A percentile compares a stretch with the other conserved stretches of the same genome.
phyloP scores from a whole-genome alignment of 2,797 vertebrate genomes.

The Galaxias olidus region DNA sequence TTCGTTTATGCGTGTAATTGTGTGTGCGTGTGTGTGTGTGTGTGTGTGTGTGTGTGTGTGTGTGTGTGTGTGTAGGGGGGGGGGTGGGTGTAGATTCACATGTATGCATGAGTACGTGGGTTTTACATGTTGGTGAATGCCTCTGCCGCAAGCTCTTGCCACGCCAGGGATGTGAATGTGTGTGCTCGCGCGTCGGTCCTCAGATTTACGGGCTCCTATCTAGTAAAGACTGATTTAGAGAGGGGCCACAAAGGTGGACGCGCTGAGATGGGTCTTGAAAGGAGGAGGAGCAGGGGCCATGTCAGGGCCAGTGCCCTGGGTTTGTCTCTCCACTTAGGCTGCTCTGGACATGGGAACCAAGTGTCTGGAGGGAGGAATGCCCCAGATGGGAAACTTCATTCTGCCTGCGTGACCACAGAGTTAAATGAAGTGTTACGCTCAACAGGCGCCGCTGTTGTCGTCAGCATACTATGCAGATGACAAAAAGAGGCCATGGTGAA shows the following conservation, averaged over 20 bases:
- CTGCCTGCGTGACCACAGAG: slow-evolving; percentile 44
- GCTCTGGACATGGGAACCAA: slow-evolving; percentile 38
- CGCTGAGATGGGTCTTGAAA: slow-evolving; percentile 26
- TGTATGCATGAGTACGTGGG: slow-evolving; percentile 13
- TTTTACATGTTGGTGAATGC: background rate
- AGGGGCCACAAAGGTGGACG: slow-evolving; percentile 3
- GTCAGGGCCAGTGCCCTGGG: slow-evolving; percentile 34
- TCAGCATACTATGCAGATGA: slow-evolving; percentile 11
- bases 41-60: background rate
- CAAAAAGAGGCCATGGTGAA: slow-evolving; percentile 2
- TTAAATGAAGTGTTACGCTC: slow-evolving; percentile 16
- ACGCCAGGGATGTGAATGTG: background rate
- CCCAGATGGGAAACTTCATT: slow-evolving; percentile 49
- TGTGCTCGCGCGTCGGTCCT: slow-evolving; percentile 8
- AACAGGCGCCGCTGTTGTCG: background rate
- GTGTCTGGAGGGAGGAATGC: slow-evolving; percentile 40
- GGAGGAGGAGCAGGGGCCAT: slow-evolving; percentile 19
- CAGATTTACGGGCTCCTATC: slow-evolving; percentile 35
- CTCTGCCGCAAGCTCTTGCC: no score
- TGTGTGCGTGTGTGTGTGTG: background rate
- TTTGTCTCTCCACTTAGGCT: slow-evolving; percentile 25
- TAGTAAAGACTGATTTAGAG: slow-evolving; percentile 47
- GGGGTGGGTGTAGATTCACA: slow-evolving; percentile 6
- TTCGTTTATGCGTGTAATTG: no score
- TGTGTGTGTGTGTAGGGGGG: background rate